Conservation (phyloP, 2,113 vertebrate species). For the Leptobrachium leishanense region DNA sequence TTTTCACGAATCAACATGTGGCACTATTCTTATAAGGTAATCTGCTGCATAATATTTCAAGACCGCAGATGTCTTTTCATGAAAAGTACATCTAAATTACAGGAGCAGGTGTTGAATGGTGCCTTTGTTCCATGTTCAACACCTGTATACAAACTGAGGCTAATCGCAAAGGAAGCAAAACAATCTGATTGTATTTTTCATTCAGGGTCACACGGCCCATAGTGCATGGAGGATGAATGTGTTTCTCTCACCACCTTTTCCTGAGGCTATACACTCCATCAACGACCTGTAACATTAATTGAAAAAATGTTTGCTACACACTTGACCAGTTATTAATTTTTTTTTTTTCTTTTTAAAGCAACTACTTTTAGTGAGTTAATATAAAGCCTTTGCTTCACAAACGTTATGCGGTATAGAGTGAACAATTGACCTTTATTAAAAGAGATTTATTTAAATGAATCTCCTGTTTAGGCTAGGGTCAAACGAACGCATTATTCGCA, state of each 20-base stretch:
- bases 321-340: conserved; percentile 9
- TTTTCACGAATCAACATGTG: conserved; percentile 41
- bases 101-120: conserved; percentile 40
- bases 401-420: no score
- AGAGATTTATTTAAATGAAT: no score
- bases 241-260: conserved; percentile 2
- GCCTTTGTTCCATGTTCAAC: conserved; percentile 42
- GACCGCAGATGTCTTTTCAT: conserved; percentile 38
- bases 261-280: background rate
- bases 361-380: no score
- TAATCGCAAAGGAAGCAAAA: conserved; percentile 28
- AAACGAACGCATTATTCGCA: no score
- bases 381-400: no score
- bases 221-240: conserved; percentile 7
- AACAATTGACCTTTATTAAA: no score
- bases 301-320: background rate
- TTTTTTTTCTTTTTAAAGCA: no score
- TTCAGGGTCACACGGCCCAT: conserved; percentile 27
- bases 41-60: conserved; percentile 43
- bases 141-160: conserved; percentile 35
- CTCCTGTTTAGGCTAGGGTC: no score
- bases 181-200: conserved; percentile 13
- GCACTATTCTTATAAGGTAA: conserved; percentile 41
- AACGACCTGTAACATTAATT: conserved; percentile 28
- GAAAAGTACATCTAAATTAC: conserved; percentile 41